Percentiles rank a stretch among this genome's conserved stretches.
Evolutionary conservation across 2,113 vertebrate species (phyloP).

Genomic region (Nycticebus coucang): DNA sequence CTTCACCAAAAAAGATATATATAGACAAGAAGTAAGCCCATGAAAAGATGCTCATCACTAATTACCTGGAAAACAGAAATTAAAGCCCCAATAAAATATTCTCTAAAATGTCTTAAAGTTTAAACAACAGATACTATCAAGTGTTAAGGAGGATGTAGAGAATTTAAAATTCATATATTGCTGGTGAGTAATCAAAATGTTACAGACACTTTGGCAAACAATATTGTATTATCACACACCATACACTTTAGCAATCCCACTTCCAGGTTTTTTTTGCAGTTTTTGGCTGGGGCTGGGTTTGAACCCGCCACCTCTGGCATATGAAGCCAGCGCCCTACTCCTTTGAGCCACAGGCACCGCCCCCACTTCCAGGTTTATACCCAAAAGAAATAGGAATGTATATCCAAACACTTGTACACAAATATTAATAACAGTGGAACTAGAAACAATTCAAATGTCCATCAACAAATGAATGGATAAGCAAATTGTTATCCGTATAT

Average conservation of each 20-base stretch:
- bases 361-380: neutral
- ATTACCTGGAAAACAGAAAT: neutral
- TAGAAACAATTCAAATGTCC: constrained; percentile 27
- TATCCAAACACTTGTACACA: neutral
- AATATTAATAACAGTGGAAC: neutral
- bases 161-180: neutral
- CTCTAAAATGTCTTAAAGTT: constrained; percentile 15
- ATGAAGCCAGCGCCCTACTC: too few relatives aligned
- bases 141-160: neutral
- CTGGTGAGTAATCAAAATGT: constrained; percentile 46
- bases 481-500: neutral
- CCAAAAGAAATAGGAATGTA: neutral
- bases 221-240: neutral
- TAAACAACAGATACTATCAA: constrained; percentile 14
- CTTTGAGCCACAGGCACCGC: too few relatives aligned
- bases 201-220: neutral
- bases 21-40: neutral
- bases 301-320: too few relatives aligned
- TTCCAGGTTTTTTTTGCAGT: neutral
- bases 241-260: neutral
- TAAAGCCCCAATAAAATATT: constrained; percentile 34
- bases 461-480: neutral
- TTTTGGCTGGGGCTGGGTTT: too few relatives aligned
- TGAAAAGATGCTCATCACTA: constrained; percentile 24
- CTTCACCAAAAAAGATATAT: neutral